Evolutionary conservation across 2,113 vertebrate species (phyloP), one percentile per base, ranked within the genome.

Genomic region (Ceratotherium simum): DNA sequence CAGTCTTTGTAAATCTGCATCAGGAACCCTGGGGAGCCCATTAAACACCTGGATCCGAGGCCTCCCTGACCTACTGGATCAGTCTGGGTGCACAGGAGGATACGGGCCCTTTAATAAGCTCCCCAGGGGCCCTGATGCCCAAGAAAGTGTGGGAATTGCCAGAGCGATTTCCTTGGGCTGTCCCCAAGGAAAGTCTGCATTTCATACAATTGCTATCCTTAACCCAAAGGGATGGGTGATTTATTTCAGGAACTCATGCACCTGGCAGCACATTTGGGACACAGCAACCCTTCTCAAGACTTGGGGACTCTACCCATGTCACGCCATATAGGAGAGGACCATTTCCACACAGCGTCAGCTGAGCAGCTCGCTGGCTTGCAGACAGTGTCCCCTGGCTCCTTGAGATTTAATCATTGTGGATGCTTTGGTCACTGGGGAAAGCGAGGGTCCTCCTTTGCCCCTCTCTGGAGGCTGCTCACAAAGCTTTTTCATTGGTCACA

Each of bases 41-140:
- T 95, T 95, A 83, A 94, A 96, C 64, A n/a, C 21, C 20, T 36
- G 62, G 64, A 51, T 20, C 39, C 51, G 18, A 27, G 25, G 51
- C 56, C 23, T 72, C 91, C 33, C 73, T 20, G 20, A 89, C 51
- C 76, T 80, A 56, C 67, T 87, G 23, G 78, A 80, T 78, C 70
- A 42, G 46, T 60, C 3, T 2, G 54, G 67, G 81, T 56, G 54
- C 84, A 62, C 51, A 73, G 46, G 36, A 12, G 42, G 73, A 31
- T 69, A 65, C 17, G 31, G 31, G 86, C 33, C 75, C 90, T 90
- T 95, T 95, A 97, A 96, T 80, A 93, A 94, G 89, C 76, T 97
- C 93, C 88, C 86, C 27, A 27, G 73, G 82, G 75, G 17, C 65
- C 23, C 69, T 27, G 27, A 81, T 91, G 60, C 87, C 88, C 46